phyloP scores from a whole-genome alignment of 2,113 vertebrate species.

The Cyanistes caeruleus region DNA sequence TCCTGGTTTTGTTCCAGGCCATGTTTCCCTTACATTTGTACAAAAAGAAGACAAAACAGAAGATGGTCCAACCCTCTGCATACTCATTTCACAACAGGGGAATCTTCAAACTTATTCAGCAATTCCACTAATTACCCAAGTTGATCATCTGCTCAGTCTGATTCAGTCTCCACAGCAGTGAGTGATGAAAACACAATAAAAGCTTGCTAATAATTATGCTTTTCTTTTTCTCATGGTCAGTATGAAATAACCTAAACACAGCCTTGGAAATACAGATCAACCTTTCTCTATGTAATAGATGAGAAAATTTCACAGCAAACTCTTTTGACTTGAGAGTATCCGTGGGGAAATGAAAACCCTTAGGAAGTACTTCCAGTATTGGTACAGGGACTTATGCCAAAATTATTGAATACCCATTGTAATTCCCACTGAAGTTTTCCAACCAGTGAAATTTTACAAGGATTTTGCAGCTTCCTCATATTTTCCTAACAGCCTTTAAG shows the following conservation, averaged over 20 bases:
- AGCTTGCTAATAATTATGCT: not conserved
- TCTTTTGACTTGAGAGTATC: not conserved
- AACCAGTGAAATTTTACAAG: not conserved
- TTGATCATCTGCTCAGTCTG: constrained; percentile 29
- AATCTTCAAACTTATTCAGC: constrained; percentile 10
- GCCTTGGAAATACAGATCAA: not conserved
- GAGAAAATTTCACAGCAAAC: not conserved
- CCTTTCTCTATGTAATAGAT: not conserved
- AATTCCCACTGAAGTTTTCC: not conserved
- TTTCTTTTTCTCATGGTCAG: constrained; percentile 14
- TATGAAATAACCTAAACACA: not conserved
- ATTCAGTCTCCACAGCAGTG: not conserved
- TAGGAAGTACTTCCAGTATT: not conserved
- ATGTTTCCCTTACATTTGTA: not conserved
- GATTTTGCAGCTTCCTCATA: not conserved
- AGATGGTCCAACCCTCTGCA: not conserved
- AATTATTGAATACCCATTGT: not conserved
- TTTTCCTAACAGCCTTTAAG: not conserved
- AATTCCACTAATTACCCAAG: not conserved
- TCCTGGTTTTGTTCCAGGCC: not conserved
- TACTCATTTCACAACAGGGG: not conserved
- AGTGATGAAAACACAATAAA: constrained; percentile 10
- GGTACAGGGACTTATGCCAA: accelerated
- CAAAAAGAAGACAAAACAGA: not conserved
- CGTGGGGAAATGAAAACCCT: not conserved